Conservation (phyloP, 2,888 invertebrate genomes). For the Andrena praecox region DNA sequence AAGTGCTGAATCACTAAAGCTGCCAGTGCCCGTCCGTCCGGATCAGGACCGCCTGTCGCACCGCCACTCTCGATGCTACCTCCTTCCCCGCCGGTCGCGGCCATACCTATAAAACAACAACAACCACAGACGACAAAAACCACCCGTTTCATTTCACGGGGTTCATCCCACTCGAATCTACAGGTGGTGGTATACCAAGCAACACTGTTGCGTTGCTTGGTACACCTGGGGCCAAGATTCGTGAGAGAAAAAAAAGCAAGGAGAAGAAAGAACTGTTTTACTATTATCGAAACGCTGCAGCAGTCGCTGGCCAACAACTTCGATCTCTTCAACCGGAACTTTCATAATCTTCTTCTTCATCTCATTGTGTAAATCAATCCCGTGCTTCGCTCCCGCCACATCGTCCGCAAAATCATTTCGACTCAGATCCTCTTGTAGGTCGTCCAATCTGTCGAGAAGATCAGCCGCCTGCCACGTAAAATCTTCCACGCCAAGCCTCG, state of each 20-base stretch:
- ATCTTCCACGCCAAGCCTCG: conserved; percentile 96
- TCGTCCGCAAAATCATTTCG: conserved; percentile 98
- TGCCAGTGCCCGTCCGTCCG: conserved; percentile 88
- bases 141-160: not conserved
- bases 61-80: conserved; percentile 91
- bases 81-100: conserved; percentile 85
- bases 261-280: conserved; percentile 36
- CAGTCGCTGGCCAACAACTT: conserved; percentile 92
- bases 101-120: conserved; percentile 66
- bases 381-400: conserved; percentile 95
- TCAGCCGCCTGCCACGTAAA: conserved; percentile 98
- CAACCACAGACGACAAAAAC: not conserved
- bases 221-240: too few species aligned
- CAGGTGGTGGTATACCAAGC: too few species aligned
- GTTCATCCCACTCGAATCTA: too few species aligned
- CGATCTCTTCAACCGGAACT: conserved; percentile 97
- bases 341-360: conserved; percentile 97
- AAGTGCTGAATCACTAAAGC: conserved; percentile 92
- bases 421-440: conserved; percentile 96
- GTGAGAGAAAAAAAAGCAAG: not conserved
- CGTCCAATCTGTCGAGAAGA: conserved; percentile 95
- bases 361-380: conserved; percentile 96
- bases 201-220: too few species aligned
- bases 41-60: conserved; percentile 89
- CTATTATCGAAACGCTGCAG: conserved; percentile 87